Evolutionary conservation across 1,140 invertebrate genomes (phyloP), one percentile per base, ranked within the genome.

Genomic region (Zaprionus capensis): DNA sequence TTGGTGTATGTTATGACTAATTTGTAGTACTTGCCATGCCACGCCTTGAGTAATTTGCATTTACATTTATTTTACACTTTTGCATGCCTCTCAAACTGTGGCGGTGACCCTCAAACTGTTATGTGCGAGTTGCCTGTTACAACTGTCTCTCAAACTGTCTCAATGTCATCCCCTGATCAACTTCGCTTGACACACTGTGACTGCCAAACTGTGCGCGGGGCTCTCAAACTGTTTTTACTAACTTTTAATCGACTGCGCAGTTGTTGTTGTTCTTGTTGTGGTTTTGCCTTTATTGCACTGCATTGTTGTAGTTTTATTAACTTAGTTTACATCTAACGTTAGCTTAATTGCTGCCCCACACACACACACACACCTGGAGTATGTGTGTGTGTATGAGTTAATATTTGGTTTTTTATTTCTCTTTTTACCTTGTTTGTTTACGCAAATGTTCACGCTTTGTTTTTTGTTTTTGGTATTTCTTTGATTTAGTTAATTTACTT

Each of bases 291-390:
- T 84, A 83, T 87, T 90, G 75, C 76, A 90, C 71, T 90, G 38
- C 76, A 34, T 34, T 69, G 69, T 90, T 85, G 71, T 65, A 71
- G 65, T 83, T 82, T 90, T 85, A 83, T 88, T 90, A 90, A 78
- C 86, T 90, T 90, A 85, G 63, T 85, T 90, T 90, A 88, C 79
- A 78, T 84, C 85, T 88, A 88, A 90, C 84, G 77, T 88, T 88
- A 88, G 85, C 84, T 88, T 90, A 88, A 82, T 90, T 88, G 78
- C 80, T 87, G 80, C 66, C 74, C 28, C 51, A 83, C 80, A 76
- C 44, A 55, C 68, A 49, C 31, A 26, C 17, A 53, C 2, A 5
- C 46, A 34, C 26, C n/a, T 51, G 17, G 31, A 24, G 34, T 36
- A 15, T 20, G 68, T 4, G 9, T 56, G 15, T 15, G 31, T 38